Base-by-base conservation (phyloP, 2,888 invertebrate genomes). In the Nomada fabriciana region DNA sequence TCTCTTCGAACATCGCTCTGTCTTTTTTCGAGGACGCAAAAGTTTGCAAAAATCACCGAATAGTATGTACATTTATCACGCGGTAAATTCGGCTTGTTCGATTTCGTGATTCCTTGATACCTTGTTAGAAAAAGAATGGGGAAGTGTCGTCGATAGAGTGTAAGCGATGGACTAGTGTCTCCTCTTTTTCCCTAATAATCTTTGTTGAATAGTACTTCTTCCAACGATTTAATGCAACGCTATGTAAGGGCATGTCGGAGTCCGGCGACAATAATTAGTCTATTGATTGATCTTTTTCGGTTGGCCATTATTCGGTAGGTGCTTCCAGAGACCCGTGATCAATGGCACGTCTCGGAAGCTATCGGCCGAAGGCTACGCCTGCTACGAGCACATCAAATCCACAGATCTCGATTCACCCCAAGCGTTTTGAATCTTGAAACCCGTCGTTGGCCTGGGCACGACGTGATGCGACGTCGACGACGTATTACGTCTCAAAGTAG, bases 301-400 rank as follows among this genome's bases (percentile, higher is more conserved):
- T 78, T 88, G 90, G 84, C 88, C 89, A 75, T 77, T 87, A 78
- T 86, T 90, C 69, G 91, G 91, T 61, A 93, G 81, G 69, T 92
- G 92, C 87, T 90, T 91, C 93, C 93, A 93, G 60, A 93, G 89
- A 47, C 91, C 91, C 42, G 93, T 93, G 83, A 93, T 92, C 60
- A 93, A 88, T 18, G 93, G 93, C 65, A 93, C 92, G 80, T 92
- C 92, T n/a, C 89, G 90, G 87, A 92, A 93, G 83, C 85, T 90
- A 53, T 92, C 92, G 84, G 91, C 91, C 91, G 84, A 77, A 52
- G 88, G 92, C 91, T 92, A 92, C 75, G 90, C 75, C 85, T 91
- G 92, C 92, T 92, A 92, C 92, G 92, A 92, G 72, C 92, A 92
- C 90, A 92, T 90, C 52, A 93, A 84, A 78, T 92, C 91, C 42